phyloP scores from a whole-genome alignment of 2,797 vertebrate species.

The Sphaeramia orbicularis region DNA sequence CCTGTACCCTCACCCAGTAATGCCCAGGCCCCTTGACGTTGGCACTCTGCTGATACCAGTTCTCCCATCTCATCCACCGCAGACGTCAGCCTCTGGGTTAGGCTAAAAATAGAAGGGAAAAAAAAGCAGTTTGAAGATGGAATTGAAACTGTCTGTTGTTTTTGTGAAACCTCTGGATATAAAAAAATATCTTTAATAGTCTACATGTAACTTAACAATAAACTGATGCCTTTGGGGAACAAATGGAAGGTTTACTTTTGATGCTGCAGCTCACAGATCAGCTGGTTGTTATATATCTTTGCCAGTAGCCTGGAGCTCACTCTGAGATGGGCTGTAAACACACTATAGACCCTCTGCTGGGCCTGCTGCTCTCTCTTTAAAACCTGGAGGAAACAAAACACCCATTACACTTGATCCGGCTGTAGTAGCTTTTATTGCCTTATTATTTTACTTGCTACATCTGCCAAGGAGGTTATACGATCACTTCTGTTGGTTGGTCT shows the following conservation, averaged over 20 bases:
- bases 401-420: no score
- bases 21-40: conserved; percentile 87
- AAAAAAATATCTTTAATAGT: no score
- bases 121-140: not conserved
- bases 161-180: not conserved
- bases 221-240: not conserved
- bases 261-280: conserved; percentile 60
- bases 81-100: conserved; percentile 65
- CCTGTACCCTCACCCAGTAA: conserved; percentile 87
- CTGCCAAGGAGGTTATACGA: no score
- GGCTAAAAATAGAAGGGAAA: conserved; percentile 55
- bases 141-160: not conserved
- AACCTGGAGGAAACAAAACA: conserved; percentile 59
- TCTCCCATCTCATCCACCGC: conserved; percentile 83
- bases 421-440: no score
- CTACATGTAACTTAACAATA: no score
- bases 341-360: conserved; percentile 82
- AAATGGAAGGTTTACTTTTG: conserved; percentile 67
- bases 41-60: conserved; percentile 83
- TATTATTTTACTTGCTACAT: no score
- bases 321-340: conserved; percentile 79
- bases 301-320: conserved; percentile 79
- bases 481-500: no score
- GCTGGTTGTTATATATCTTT: conserved; percentile 49
- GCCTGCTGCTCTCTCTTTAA: conserved; percentile 81